Conservation (phyloP, 1,140 invertebrate genomes). For the Cataglyphis hispanica region DNA sequence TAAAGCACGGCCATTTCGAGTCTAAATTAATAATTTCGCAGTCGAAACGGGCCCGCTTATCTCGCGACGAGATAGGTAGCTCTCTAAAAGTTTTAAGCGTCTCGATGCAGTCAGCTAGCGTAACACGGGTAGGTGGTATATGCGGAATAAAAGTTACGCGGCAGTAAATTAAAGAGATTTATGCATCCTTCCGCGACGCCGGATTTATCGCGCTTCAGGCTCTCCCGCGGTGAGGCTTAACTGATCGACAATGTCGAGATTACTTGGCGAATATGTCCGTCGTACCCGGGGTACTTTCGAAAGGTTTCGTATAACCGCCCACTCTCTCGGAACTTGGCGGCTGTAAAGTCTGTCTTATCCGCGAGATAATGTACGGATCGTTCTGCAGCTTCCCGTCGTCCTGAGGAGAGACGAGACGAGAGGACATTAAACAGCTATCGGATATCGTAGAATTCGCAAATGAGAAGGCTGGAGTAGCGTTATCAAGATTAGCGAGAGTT, state of each 20-base stretch:
- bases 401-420: neutral
- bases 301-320: constrained; percentile 29
- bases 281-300: constrained; percentile 4
- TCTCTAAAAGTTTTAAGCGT: constrained; percentile 46
- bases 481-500: neutral
- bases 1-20: neutral
- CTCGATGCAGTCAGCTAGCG: constrained; percentile 14
- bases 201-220: constrained; percentile 62
- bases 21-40: constrained; percentile 54
- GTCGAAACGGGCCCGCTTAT: constrained; percentile 50
- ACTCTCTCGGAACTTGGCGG: constrained; percentile 33
- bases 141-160: constrained; percentile 57
- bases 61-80: constrained; percentile 36
- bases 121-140: constrained; percentile 9
- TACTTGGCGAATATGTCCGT: constrained; percentile 38
- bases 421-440: constrained; percentile 23
- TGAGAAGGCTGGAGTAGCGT: constrained; percentile 1
- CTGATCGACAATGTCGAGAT: constrained; percentile 68
- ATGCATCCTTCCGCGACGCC: constrained; percentile 33
- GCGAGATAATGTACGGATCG: constrained; percentile 64
- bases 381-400: constrained; percentile 1
- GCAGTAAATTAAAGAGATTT: constrained; percentile 66
- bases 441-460: constrained; percentile 34
- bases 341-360: constrained; percentile 68
- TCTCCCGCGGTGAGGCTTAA: constrained; percentile 51